Conservation (phyloP, 2,797 vertebrate genomes). For the Eutrigla gurnardus region DNA sequence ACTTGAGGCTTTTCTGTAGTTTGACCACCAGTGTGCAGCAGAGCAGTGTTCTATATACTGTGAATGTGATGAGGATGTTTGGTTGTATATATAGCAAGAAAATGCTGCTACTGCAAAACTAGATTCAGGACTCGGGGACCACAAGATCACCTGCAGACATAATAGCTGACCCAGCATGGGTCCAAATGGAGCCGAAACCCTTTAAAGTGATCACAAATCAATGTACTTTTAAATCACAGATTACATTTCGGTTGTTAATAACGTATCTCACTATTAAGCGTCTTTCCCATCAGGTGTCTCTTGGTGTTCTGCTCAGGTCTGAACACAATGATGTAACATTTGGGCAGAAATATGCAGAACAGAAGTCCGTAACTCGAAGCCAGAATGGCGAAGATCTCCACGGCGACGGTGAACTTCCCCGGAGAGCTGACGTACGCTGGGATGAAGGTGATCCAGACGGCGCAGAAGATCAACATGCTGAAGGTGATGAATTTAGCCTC, state of each 20-base stretch:
- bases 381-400: conserved; percentile 84
- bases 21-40: too few species aligned
- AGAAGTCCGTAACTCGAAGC: conserved; percentile 81
- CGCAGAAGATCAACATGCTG: conserved; percentile 84
- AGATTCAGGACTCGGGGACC: background rate
- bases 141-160: background rate
- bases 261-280: conserved; percentile 29
- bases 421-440: conserved; percentile 84
- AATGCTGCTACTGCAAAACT: background rate
- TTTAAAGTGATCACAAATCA: too few species aligned
- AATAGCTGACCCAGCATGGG: background rate
- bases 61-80: too few species aligned
- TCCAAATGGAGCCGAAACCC: background rate
- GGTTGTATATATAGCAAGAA: background rate
- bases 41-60: too few species aligned
- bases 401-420: conserved; percentile 81
- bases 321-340: conserved; percentile 81
- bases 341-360: conserved; percentile 81
- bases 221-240: background rate
- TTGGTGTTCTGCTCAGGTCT: conserved; percentile 78
- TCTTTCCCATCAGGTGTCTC: conserved; percentile 79
- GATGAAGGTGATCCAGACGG: conserved; percentile 83
- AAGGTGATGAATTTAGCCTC: conserved; percentile 83
- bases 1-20: background rate
- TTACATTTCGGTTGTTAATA: conserved; percentile 27